phyloP scores from a whole-genome alignment of 2,113 vertebrate genomes.

The Sigmodon hispidus region DNA sequence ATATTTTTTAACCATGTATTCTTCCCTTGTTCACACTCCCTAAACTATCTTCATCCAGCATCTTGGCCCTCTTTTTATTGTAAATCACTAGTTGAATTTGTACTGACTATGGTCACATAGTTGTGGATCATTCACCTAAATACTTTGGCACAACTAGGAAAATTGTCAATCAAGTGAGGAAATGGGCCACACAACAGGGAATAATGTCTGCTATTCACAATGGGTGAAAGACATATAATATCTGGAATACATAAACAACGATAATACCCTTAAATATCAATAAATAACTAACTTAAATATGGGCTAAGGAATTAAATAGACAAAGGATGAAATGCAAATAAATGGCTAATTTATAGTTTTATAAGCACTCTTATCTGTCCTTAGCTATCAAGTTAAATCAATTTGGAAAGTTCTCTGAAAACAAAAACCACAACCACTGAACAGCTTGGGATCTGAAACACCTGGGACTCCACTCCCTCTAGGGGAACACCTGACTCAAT shows the following conservation, averaged over 20 bases:
- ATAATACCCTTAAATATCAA: not conserved
- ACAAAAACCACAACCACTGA: not conserved
- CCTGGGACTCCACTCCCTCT: too few species aligned
- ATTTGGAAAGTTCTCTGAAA: not conserved
- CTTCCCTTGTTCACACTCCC: too few species aligned
- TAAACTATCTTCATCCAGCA: not conserved
- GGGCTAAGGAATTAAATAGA: not conserved
- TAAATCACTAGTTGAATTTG: not conserved
- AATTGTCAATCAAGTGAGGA: accelerated
- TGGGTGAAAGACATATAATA: not conserved
- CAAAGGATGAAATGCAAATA: not conserved
- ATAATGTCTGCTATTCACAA: not conserved
- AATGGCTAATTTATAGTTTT: not conserved
- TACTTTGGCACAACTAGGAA: not conserved
- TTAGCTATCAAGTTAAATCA: not conserved
- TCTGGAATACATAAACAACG: not conserved
- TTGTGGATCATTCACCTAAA: not conserved
- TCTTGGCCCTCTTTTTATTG: too few species aligned
- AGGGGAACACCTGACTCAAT: too few species aligned
- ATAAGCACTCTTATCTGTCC: not conserved
- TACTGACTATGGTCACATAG: too few species aligned
- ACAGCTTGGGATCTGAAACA: too few species aligned
- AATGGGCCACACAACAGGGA: not conserved
- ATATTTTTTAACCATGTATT: too few species aligned
- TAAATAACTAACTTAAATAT: not conserved